Percentiles rank a stretch among this genome's conserved stretches.
These are phyloP conservation scores for Ochropleura leucogaster DNA, from an alignment of 2,888 invertebrate species.

Conservation along the genomic window DNA sequence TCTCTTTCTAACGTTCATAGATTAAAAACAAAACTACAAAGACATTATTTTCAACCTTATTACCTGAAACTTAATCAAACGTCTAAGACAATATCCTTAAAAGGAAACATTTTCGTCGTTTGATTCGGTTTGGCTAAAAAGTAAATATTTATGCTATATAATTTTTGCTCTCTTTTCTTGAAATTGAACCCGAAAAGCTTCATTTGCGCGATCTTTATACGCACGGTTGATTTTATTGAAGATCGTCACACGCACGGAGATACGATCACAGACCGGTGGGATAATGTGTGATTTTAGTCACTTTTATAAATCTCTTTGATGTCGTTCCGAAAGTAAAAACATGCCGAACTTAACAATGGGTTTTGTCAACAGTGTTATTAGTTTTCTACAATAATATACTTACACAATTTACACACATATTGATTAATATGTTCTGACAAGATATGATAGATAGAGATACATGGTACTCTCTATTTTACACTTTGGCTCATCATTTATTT, in stretches of 20 bases:
- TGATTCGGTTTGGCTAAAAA: not conserved
- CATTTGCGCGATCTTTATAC: not conserved
- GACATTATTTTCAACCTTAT: not conserved
- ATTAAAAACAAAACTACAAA: not conserved
- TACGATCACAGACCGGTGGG: constrained; percentile 8
- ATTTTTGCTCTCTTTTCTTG: not conserved
- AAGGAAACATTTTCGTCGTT: not conserved
- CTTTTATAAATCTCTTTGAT: constrained; percentile 15
- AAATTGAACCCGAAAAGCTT: not conserved
- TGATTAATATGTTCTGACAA: not conserved
- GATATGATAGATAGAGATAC: not conserved
- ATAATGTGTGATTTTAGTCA: constrained; percentile 11
- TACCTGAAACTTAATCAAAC: not conserved
- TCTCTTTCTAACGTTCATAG: too few relatives aligned
- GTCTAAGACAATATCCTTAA: not conserved
- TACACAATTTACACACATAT: not conserved
- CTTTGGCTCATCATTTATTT: not conserved
- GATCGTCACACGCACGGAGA: not conserved
- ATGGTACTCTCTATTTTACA: not conserved
- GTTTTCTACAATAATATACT: not conserved
- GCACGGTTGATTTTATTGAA: constrained; percentile 18
- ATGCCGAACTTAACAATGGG: constrained; percentile 6
- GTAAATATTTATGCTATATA: not conserved
- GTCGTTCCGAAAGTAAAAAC: constrained; percentile 1
- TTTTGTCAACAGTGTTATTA: constrained; percentile 8